Conservation (phyloP, 2,797 vertebrate species). For the Cichlasoma orientale region DNA sequence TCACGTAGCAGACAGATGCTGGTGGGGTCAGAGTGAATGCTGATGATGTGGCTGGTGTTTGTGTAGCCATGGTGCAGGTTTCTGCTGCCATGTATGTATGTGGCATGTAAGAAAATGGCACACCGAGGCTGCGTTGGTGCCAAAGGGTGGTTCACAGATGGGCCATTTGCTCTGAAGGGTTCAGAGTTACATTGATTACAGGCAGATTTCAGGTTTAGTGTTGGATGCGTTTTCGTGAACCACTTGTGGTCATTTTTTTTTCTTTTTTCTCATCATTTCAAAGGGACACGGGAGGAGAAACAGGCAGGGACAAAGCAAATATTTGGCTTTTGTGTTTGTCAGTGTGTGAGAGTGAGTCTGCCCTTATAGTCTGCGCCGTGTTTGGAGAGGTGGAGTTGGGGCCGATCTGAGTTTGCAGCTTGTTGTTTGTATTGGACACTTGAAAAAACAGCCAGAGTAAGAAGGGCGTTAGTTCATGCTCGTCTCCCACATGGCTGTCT, state of each 20-base stretch:
- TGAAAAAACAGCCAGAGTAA: slow-evolving; percentile 19
- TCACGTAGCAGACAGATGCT: neutral
- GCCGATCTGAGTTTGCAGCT: neutral
- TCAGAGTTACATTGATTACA: neutral
- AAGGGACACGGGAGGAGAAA: neutral
- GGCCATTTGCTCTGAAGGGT: neutral
- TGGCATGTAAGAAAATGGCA: slow-evolving; percentile 12
- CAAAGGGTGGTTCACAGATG: slow-evolving; percentile 11
- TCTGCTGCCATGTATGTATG: slow-evolving; percentile 24
- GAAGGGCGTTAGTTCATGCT: neutral
- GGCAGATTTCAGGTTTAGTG: neutral
- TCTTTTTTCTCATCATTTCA: neutral
- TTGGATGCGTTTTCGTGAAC: neutral
- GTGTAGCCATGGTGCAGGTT: slow-evolving; percentile 25
- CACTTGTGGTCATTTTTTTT: neutral
- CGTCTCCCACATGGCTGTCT: slow-evolving; percentile 1
- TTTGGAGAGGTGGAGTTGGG: neutral
- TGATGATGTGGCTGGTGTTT: slow-evolving; percentile 44
- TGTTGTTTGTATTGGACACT: slow-evolving; percentile 34
- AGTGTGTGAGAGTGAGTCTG: fast-evolving
- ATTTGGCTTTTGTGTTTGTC: neutral
- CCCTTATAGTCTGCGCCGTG: slow-evolving; percentile 19
- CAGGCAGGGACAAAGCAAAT: neutral
- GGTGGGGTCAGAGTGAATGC: slow-evolving; percentile 21
- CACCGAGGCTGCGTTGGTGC: slow-evolving; percentile 14